These are phyloP conservation scores for Dendroctonus ponderosae DNA, from an alignment of 1,140 invertebrate species.

Conservation along the genomic window DNA sequence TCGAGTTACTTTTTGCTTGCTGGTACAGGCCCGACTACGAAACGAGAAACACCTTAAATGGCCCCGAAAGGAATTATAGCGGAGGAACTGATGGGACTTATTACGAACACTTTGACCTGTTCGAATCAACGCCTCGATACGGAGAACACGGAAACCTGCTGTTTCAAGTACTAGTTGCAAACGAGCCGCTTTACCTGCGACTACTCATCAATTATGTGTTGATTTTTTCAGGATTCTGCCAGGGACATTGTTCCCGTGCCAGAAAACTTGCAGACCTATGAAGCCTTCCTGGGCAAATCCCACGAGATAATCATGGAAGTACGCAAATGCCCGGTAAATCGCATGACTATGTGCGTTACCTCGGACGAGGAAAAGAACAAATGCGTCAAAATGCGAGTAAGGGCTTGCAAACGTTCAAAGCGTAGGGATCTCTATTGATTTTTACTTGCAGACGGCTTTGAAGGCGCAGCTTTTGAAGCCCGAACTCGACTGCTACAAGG, in stretches of 20 bases:
- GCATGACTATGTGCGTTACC: conserved; percentile 85
- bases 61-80: conserved; percentile 32
- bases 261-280: conserved; percentile 62
- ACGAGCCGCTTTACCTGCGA: background rate
- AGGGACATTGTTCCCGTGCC: conserved; percentile 60
- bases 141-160: conserved; percentile 65
- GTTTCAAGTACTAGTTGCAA: conserved; percentile 59
- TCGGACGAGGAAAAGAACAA: conserved; percentile 88
- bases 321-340: conserved; percentile 74
- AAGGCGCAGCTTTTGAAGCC: conserved; percentile 87
- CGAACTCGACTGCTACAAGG: conserved; percentile 82
- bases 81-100: conserved; percentile 17
- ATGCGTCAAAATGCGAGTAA: conserved; percentile 90
- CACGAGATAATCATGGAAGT: conserved; percentile 70
- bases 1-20: too few species aligned
- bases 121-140: conserved; percentile 69
- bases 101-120: conserved; percentile 66
- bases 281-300: conserved; percentile 60
- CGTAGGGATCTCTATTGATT: background rate
- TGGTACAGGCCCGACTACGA: too few species aligned
- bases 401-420: background rate
- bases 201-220: background rate
- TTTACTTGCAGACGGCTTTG: conserved; percentile 67
- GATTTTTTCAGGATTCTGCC: conserved; percentile 63
- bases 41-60: conserved; percentile 13